Evolutionary conservation across 2,113 vertebrate genomes (phyloP).

Genomic region (Falcunculus frontatus): DNA sequence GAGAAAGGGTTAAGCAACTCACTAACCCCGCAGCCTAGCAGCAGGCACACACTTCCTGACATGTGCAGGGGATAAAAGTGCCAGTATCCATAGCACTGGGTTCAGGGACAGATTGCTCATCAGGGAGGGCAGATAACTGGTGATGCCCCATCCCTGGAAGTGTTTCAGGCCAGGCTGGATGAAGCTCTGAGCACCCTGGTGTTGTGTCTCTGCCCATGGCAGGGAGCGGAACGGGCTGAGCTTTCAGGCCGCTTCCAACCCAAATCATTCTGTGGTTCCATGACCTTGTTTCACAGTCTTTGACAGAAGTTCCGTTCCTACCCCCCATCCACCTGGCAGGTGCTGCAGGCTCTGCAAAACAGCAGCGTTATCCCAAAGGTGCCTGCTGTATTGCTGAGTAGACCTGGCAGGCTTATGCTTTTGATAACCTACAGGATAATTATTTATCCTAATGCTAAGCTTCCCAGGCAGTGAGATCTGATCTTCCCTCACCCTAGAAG

Average conservation of each 20-base stretch:
- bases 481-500: not conserved
- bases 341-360: not conserved
- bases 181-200: not conserved
- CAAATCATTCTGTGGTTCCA: not conserved
- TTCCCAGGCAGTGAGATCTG: not conserved
- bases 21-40: not conserved
- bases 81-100: not conserved
- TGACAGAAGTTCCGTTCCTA: not conserved
- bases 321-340: not conserved
- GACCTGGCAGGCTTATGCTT: not conserved
- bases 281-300: not conserved
- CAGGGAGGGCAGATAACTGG: not conserved
- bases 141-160: not conserved
- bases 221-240: accelerated
- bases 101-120: not conserved
- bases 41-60: not conserved
- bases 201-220: not conserved
- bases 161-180: not conserved
- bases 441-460: not conserved
- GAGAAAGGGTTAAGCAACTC: not conserved
- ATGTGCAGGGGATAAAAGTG: not conserved
- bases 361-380: not conserved
- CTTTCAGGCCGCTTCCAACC: not conserved
- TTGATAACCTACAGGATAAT: not conserved
- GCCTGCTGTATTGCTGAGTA: not conserved